These are phyloP conservation scores for Penaeus indicus DNA, from an alignment of 1,140 invertebrate species.

Conservation along the genomic window DNA sequence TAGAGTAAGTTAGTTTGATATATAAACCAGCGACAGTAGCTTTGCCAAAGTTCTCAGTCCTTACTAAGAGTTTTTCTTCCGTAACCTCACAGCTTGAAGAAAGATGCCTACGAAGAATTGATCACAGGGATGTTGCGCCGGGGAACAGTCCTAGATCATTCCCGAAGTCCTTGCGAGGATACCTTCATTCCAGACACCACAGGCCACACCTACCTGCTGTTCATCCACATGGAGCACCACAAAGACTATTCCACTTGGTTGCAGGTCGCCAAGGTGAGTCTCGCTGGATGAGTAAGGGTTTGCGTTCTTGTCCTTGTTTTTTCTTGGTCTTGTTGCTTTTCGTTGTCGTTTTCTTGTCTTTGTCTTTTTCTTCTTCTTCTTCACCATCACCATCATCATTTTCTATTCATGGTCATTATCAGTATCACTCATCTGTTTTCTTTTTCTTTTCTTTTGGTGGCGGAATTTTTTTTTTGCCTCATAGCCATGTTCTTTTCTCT, in stretches of 20 bases:
- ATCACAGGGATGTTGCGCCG: constrained; percentile 72
- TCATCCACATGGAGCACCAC: constrained; percentile 75
- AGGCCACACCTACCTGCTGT: constrained; percentile 73
- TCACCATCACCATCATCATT: not conserved
- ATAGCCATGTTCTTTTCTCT: too few relatives aligned
- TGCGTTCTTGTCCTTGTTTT: not conserved
- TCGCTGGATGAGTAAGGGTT: too few relatives aligned
- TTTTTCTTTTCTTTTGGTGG: not conserved
- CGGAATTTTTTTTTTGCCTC: too few relatives aligned
- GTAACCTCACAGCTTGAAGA: constrained; percentile 73
- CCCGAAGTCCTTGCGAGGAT: constrained; percentile 69
- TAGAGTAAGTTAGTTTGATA: not conserved
- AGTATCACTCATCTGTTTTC: not conserved
- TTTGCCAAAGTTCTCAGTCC: too few relatives aligned
- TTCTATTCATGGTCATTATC: not conserved
- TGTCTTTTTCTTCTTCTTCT: not conserved
- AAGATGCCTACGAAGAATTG: constrained; percentile 75
- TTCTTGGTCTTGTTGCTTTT: not conserved
- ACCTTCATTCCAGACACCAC: constrained; percentile 71
- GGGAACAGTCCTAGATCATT: constrained; percentile 74
- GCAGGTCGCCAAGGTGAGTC: constrained; percentile 75
- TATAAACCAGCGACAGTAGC: not conserved
- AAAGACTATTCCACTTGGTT: constrained; percentile 77
- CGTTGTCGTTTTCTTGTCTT: not conserved
- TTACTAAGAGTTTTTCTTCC: not conserved